These are phyloP conservation scores for Colossoma macropomum DNA, from an alignment of 2,113 vertebrate genomes.

Conservation along the genomic window DNA sequence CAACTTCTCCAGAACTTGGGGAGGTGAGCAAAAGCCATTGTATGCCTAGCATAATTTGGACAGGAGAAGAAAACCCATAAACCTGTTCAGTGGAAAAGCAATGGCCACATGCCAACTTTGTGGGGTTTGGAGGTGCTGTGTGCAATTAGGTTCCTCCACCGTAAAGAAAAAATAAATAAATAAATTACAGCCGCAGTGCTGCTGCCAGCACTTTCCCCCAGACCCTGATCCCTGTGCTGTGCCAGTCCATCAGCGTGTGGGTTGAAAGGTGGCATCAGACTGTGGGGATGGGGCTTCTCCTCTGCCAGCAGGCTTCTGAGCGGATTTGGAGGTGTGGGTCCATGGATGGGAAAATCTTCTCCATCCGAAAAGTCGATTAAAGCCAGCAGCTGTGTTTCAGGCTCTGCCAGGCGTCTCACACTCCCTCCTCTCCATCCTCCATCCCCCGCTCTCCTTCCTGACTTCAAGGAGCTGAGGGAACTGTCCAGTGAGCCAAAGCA, in stretches of 20 bases:
- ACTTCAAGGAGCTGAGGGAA: conserved; percentile 67
- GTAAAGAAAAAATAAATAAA: conserved; percentile 55
- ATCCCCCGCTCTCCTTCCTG: conserved; percentile 56
- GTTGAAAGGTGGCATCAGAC: conserved; percentile 77
- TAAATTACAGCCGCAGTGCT: conserved; percentile 34
- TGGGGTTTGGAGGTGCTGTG: conserved; percentile 71
- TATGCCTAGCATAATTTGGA: conserved; percentile 66
- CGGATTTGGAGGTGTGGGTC: conserved; percentile 76
- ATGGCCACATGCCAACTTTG: conserved; percentile 63
- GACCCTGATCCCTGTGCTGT: conserved; percentile 62
- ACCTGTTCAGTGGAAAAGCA: conserved; percentile 64
- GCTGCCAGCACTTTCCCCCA: conserved; percentile 68
- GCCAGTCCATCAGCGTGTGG: conserved; percentile 68
- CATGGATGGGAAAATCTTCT: conserved; percentile 74
- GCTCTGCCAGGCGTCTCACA: conserved; percentile 70
- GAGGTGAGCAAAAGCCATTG: conserved; percentile 31
- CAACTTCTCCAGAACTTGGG: conserved; percentile 4
- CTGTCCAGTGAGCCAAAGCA: conserved; percentile 58
- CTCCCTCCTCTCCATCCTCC: conserved; percentile 29
- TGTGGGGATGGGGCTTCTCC: conserved; percentile 64
- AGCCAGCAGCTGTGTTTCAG: conserved; percentile 80
- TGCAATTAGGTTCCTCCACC: conserved; percentile 71
- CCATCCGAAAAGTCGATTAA: conserved; percentile 79
- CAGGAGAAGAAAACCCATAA: conserved; percentile 65
- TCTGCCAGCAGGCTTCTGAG: conserved; percentile 75